These are phyloP conservation scores for Colaptes auratus DNA, from an alignment of 2,113 vertebrate species.

Conservation along the genomic window DNA sequence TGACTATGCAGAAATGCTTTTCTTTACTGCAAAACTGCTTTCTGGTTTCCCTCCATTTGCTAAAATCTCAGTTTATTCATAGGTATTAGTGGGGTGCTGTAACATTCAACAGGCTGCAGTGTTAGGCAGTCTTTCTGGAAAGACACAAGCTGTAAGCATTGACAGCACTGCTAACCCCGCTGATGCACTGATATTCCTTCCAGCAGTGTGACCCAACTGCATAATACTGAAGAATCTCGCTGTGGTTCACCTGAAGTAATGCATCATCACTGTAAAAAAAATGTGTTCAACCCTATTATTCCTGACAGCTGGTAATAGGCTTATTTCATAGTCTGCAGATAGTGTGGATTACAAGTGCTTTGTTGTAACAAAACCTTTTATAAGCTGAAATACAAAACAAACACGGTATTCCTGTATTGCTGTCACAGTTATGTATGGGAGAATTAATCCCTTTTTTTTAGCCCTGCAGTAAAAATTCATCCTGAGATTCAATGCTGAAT, in stretches of 20 bases:
- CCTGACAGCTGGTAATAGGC: constrained; percentile 60
- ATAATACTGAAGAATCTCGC: not conserved
- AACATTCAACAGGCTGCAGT: not conserved
- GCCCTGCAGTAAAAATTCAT: constrained; percentile 76
- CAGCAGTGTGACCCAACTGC: not conserved
- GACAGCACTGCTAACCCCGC: not conserved
- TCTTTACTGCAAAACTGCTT: not conserved
- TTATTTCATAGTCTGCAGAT: constrained; percentile 9
- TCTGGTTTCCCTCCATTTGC: not conserved
- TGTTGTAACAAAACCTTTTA: not conserved
- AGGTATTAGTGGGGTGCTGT: not conserved
- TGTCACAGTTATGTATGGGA: constrained; percentile 70
- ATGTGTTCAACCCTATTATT: not conserved
- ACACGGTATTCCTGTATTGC: constrained; percentile 27
- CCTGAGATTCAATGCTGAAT: constrained; percentile 80
- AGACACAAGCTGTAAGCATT: accelerated
- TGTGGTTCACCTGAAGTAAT: constrained; percentile 22
- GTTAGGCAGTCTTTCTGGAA: not conserved
- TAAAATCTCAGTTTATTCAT: not conserved
- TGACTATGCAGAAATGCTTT: not conserved
- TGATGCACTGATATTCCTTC: accelerated
- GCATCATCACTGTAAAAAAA: constrained; percentile 20
- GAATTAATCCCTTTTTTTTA: constrained; percentile 74
- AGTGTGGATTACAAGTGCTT: not conserved
- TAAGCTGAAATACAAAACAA: constrained; percentile 34